phyloP scores from a whole-genome alignment of 2,888 invertebrate genomes.

The Sinotaia quadrata region DNA sequence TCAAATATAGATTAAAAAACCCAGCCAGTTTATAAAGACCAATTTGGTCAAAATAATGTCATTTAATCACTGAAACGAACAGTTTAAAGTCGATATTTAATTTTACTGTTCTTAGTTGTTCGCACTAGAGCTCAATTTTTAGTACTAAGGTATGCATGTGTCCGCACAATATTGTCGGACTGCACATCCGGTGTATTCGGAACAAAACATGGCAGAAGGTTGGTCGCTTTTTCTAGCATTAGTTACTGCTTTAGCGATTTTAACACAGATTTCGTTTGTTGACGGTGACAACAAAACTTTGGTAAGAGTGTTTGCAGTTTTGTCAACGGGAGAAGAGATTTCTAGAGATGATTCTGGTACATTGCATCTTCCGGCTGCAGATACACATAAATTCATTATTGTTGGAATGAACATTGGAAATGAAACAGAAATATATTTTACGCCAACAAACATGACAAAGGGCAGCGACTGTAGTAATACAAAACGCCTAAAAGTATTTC shows the following conservation, averaged over 20 bases:
- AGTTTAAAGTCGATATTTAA: too few species aligned
- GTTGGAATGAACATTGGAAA: constrained; percentile 49
- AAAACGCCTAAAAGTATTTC: constrained; percentile 11
- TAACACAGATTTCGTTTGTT: background rate
- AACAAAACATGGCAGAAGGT: constrained; percentile 38
- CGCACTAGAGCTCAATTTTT: too few species aligned
- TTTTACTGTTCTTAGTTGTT: too few species aligned
- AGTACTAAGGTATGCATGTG: background rate
- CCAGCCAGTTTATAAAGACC: too few species aligned
- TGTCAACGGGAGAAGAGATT: constrained; percentile 32
- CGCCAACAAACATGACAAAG: constrained; percentile 36
- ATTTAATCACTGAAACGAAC: too few species aligned
- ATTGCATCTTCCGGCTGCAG: constrained; percentile 37
- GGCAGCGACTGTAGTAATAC: constrained; percentile 35
- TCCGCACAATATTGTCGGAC: background rate
- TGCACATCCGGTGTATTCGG: constrained; percentile 32
- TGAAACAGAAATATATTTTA: constrained; percentile 52
- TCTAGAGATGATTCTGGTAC: constrained; percentile 42
- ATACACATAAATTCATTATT: constrained; percentile 41
- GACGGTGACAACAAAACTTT: constrained; percentile 26
- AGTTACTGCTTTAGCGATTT: background rate
- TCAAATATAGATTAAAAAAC: too few species aligned
- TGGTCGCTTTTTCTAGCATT: constrained; percentile 1
- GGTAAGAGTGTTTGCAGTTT: constrained; percentile 42
- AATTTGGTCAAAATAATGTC: too few species aligned